Evolutionary conservation across 2,797 vertebrate genomes (phyloP).

Genomic region (Leucoraja ocellata): DNA sequence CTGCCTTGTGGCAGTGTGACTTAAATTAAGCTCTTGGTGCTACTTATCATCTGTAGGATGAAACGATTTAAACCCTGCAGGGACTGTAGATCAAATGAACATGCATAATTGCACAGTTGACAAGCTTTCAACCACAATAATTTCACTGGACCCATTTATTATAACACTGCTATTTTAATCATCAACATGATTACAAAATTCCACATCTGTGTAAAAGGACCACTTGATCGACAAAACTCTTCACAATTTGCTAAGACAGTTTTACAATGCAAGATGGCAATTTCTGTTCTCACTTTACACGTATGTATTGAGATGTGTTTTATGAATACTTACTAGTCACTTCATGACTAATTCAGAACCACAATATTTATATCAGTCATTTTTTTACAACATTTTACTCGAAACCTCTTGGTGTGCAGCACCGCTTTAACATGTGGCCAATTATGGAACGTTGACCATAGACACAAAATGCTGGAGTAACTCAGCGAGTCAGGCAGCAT

Average conservation of each 20-base stretch:
- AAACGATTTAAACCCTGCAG: not conserved
- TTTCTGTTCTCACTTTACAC: not conserved
- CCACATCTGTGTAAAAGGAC: not conserved
- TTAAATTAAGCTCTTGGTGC: not conserved
- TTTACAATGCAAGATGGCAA: constrained; percentile 28
- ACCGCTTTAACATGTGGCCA: not conserved
- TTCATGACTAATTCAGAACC: constrained; percentile 30
- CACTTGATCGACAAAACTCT: constrained; percentile 4
- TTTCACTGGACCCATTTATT: not conserved
- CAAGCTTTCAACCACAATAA: not conserved
- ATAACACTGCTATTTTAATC: constrained; percentile 14
- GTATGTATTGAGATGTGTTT: not conserved
- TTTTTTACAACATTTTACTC: constrained; percentile 5
- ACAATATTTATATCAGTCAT: constrained; percentile 24
- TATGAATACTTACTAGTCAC: not conserved
- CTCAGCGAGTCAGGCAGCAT: no score
- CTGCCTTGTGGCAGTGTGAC: not conserved
- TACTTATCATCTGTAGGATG: not conserved
- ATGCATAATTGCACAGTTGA: not conserved
- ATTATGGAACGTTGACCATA: not conserved
- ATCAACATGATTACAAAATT: constrained; percentile 23
- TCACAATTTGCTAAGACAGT: constrained; percentile 16
- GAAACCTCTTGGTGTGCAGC: not conserved
- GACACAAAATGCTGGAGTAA: no score
- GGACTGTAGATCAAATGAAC: not conserved